Percentiles rank a stretch among this genome's conserved stretches.
Conservation (phyloP, 2,113 vertebrate genomes). For the Ailurus styani region DNA sequence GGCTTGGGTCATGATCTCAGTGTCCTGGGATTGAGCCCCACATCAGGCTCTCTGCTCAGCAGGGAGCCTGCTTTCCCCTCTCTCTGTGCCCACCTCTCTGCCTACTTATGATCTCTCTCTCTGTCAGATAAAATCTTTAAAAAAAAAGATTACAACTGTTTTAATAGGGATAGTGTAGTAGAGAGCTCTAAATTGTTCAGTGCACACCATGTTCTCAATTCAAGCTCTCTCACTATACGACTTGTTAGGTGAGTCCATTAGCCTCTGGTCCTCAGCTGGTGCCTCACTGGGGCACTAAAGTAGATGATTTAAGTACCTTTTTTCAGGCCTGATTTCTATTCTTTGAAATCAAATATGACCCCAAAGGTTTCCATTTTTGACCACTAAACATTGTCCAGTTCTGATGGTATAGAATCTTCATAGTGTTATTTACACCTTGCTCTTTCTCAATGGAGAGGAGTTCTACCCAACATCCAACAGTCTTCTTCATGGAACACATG, state of each 20-base stretch:
- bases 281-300: background rate
- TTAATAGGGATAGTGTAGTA: background rate
- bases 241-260: background rate
- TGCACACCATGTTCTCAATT: background rate
- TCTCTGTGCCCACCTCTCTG: no score
- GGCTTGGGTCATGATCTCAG: no score
- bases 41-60: no score
- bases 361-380: background rate
- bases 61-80: no score
- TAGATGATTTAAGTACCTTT: background rate
- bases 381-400: background rate
- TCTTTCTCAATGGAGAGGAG: constrained; percentile 83
- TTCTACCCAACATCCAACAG: constrained; percentile 91
- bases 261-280: background rate
- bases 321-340: background rate
- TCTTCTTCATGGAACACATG: constrained; percentile 89
- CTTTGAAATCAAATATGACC: background rate
- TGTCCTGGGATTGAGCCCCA: no score
- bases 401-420: background rate
- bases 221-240: background rate
- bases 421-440: background rate
- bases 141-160: background rate
- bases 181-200: background rate
- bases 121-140: no score
- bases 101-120: no score